A percentile compares a stretch with the other conserved stretches of the same genome.
Conservation (phyloP, 2,888 invertebrate genomes). For the Galeopsomyia nigrocyanea region DNA sequence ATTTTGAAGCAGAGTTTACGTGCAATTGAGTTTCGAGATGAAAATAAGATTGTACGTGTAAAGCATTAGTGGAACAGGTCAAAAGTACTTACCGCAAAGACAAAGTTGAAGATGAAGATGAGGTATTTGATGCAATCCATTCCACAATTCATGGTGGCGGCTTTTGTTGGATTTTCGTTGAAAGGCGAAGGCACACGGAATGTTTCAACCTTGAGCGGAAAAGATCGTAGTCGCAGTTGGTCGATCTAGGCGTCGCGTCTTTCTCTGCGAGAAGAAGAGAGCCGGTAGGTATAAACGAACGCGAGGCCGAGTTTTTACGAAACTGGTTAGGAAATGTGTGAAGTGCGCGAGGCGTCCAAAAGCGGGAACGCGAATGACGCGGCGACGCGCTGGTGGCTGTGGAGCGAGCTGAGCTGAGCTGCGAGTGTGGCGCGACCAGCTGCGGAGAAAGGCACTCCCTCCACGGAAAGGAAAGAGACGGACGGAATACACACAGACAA, state of each 20-base stretch:
- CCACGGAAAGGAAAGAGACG: background rate
- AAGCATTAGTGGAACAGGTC: too few relatives aligned
- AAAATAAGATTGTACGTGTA: too few relatives aligned
- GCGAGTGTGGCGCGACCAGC: background rate
- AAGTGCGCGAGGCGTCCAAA: constrained; percentile 5
- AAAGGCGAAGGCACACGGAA: background rate
- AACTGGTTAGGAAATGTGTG: constrained; percentile 29
- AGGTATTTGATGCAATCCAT: constrained; percentile 85
- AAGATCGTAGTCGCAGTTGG: too few relatives aligned
- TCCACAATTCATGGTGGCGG: constrained; percentile 71
- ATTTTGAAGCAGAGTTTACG: too few relatives aligned
- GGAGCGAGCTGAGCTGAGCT: background rate
- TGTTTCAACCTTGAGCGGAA: background rate
- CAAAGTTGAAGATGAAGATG: constrained; percentile 83
- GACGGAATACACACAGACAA: background rate
- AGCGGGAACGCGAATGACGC: constrained; percentile 18
- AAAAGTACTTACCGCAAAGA: constrained; percentile 80
- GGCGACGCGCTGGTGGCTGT: background rate
- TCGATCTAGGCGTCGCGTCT: constrained; percentile 9
- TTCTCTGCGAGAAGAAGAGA: background rate
- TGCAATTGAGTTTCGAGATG: too few relatives aligned
- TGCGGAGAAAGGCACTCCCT: constrained; percentile 20
- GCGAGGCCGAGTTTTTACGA: background rate
- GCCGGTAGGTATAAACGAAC: background rate
- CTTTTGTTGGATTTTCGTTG: background rate